A percentile compares a stretch with the other conserved stretches of the same genome.
Evolutionary conservation across 2,797 vertebrate genomes (phyloP).

Genomic region (Rhinella marina): DNA sequence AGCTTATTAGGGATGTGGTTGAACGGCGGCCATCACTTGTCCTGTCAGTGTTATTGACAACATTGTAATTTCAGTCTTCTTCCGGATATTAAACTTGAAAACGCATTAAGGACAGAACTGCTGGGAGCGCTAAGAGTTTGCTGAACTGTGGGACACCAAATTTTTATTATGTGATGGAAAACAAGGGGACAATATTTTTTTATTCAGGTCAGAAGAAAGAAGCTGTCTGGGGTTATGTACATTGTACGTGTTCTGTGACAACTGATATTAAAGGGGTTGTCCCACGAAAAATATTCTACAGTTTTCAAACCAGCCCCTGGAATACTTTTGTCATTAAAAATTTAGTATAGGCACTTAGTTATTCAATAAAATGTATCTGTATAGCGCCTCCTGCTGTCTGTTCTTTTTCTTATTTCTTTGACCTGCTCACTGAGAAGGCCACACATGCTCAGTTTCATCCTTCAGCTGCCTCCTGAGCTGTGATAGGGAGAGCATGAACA

Average conservation of each 20-base stretch:
- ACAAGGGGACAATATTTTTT: background rate
- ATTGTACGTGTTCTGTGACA: background rate
- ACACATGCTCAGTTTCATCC: too few species aligned
- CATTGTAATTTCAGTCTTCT: constrained; percentile 6
- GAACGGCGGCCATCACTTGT: constrained; percentile 18
- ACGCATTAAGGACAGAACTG: background rate
- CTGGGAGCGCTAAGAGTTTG: background rate
- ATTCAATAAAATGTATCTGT: too few species aligned
- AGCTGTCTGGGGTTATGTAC: background rate
- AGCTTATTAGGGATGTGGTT: constrained; percentile 18
- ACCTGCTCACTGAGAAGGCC: too few species aligned
- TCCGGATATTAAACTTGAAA: background rate
- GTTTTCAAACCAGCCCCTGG: too few species aligned
- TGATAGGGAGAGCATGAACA: too few species aligned
- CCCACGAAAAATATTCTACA: too few species aligned
- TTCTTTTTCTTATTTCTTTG: too few species aligned
- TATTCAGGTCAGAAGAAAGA: background rate
- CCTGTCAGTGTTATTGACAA: constrained; percentile 12
- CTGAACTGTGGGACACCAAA: background rate
- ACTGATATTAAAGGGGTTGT: background rate
- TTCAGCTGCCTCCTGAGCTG: too few species aligned
- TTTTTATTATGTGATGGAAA: background rate
- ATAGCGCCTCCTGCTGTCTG: too few species aligned
- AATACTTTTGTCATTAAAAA: too few species aligned
- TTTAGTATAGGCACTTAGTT: too few species aligned